Conservation (phyloP, 2,797 vertebrate species). For the Spinibarbus caldwelli region DNA sequence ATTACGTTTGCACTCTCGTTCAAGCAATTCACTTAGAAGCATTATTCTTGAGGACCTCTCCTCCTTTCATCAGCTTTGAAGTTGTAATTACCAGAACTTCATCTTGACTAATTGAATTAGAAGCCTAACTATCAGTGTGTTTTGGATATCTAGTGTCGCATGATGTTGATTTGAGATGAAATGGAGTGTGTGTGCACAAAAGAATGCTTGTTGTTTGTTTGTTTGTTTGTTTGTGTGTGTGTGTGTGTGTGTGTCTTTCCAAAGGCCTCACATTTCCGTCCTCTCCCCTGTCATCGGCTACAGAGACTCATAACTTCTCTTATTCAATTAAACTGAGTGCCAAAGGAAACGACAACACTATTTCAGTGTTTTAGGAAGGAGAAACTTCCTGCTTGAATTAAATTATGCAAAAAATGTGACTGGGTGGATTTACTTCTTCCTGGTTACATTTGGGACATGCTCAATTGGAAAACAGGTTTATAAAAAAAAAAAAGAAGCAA, state of each 20-base stretch:
- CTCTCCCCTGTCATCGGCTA: conserved; percentile 13
- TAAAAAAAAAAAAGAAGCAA: neutral
- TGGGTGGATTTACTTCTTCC: neutral
- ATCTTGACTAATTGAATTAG: conserved; percentile 38
- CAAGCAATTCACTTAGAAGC: conserved; percentile 6
- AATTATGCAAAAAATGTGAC: conserved; percentile 21
- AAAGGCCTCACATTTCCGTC: conserved; percentile 23
- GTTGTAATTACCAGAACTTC: neutral
- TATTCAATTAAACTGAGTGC: conserved; percentile 35
- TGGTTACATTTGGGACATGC: neutral
- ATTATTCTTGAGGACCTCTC: neutral
- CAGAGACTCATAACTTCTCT: conserved; percentile 28
- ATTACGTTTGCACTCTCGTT: neutral
- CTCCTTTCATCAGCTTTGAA: neutral
- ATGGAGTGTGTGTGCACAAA: neutral
- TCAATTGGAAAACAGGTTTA: neutral
- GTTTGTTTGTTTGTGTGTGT: neutral
- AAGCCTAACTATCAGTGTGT: conserved; percentile 34
- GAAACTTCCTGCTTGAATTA: conserved; percentile 44
- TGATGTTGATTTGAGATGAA: conserved; percentile 40
- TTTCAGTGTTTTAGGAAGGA: conserved; percentile 18
- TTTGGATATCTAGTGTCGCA: conserved; percentile 45
- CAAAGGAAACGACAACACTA: conserved; percentile 39
- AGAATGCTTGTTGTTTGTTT: neutral
- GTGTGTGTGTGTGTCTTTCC: neutral